Percentiles rank a stretch among this genome's conserved stretches.
These are phyloP conservation scores for Sylvilagus bachmani DNA, from an alignment of 2,113 vertebrate species.

Conservation along the genomic window DNA sequence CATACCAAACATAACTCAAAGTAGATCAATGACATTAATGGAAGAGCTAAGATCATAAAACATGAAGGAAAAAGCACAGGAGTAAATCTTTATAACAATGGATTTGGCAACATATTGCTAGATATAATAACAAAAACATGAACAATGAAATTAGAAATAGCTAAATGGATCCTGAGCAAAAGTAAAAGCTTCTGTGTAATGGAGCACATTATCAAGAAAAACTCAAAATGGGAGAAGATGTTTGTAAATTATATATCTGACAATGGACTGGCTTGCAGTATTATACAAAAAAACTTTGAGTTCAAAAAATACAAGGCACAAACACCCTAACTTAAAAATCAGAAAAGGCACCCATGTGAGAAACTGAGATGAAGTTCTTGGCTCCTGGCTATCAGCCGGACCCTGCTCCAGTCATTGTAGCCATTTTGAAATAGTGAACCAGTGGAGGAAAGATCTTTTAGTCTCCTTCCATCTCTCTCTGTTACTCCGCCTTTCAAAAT, in stretches of 20 bases:
- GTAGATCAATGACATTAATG: not conserved
- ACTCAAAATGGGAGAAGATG: not conserved
- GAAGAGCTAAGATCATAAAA: not conserved
- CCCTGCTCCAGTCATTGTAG: too few relatives aligned
- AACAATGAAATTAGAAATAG: not conserved
- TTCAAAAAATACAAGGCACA: not conserved
- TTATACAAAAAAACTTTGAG: not conserved
- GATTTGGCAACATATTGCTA: not conserved
- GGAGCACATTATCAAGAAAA: not conserved
- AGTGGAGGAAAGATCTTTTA: too few relatives aligned
- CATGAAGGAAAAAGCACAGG: not conserved
- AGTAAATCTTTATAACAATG: not conserved
- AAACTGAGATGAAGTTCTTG: too few relatives aligned
- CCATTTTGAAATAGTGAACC: too few relatives aligned
- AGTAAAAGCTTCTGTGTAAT: not conserved
- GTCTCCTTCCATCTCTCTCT: too few relatives aligned
- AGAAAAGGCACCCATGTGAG: too few relatives aligned
- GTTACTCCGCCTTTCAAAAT: too few relatives aligned
- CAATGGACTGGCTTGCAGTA: not conserved
- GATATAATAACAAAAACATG: not conserved
- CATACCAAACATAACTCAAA: not conserved
- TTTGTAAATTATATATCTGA: not conserved
- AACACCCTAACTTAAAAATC: not conserved
- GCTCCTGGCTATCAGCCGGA: too few relatives aligned
- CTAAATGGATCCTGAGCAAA: not conserved